Conservation (phyloP, 2,888 invertebrate genomes). For the Boloria euphrosyne region DNA sequence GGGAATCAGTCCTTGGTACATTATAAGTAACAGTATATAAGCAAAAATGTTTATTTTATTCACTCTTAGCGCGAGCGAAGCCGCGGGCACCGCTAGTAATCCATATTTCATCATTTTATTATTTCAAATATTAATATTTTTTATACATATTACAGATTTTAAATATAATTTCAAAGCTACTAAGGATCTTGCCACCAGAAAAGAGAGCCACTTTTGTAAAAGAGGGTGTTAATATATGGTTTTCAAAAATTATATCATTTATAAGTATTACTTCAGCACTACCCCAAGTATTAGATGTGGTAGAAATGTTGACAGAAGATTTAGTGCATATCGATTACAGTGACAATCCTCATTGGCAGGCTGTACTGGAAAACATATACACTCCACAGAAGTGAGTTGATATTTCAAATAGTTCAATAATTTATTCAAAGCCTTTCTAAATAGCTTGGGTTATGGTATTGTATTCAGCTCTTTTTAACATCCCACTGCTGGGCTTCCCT, state of each 20-base stretch:
- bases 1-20: too few relatives aligned
- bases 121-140: not conserved
- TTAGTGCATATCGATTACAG: slow-evolving; percentile 64
- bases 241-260: slow-evolving; percentile 69
- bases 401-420: not conserved
- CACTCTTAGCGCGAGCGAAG: too few relatives aligned
- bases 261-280: slow-evolving; percentile 28
- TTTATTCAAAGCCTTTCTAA: too few relatives aligned
- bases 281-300: slow-evolving; percentile 48
- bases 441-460: not conserved
- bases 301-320: slow-evolving; percentile 70
- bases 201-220: slow-evolving; percentile 58
- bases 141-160: slow-evolving; percentile 54
- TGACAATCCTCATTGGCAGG: slow-evolving; percentile 63
- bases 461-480: not conserved
- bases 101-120: too few relatives aligned
- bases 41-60: too few relatives aligned
- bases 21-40: too few relatives aligned
- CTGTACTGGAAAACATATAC: slow-evolving; percentile 62
- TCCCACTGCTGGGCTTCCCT: too few relatives aligned
- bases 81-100: too few relatives aligned
- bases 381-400: slow-evolving; percentile 61
- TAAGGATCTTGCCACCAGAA: slow-evolving; percentile 58
- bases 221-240: slow-evolving; percentile 73
- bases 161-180: slow-evolving; percentile 59